Conservation (phyloP, 1,140 invertebrate genomes). For the Ericerus pela region DNA sequence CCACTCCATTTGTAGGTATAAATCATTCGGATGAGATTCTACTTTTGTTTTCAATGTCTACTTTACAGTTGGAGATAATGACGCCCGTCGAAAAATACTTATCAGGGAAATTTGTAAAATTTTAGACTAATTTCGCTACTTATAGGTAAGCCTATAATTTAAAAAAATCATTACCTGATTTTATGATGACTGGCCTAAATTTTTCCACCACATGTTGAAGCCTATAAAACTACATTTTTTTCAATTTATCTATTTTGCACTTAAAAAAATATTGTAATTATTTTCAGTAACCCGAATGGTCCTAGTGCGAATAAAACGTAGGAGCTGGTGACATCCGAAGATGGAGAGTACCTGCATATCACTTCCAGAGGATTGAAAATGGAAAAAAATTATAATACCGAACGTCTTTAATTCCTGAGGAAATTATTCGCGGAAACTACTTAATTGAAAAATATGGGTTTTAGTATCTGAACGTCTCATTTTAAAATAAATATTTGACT, state of each 20-base stretch:
- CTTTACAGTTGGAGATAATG: background rate
- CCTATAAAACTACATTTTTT: no score
- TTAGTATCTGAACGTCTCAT: no score
- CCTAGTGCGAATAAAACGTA: background rate
- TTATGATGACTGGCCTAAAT: no score
- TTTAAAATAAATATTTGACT: no score
- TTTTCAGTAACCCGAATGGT: background rate
- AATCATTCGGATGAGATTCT: background rate
- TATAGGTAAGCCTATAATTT: background rate
- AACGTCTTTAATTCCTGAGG: no score
- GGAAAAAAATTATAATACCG: background rate
- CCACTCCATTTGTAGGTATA: background rate
- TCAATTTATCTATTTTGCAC: no score
- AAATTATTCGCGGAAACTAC: no score
- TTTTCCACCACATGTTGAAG: no score
- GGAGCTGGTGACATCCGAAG: background rate
- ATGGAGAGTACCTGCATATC: background rate
- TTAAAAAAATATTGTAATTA: background rate
- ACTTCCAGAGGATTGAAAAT: background rate
- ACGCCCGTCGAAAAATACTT: background rate
- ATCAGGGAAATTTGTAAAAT: background rate
- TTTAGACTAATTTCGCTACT: background rate
- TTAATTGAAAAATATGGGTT: no score
- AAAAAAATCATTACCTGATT: background rate
- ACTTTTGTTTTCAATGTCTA: background rate